A percentile compares a stretch with the other conserved stretches of the same genome.
Conservation (phyloP, 2,888 invertebrate species). For the Tethea ocularis region DNA sequence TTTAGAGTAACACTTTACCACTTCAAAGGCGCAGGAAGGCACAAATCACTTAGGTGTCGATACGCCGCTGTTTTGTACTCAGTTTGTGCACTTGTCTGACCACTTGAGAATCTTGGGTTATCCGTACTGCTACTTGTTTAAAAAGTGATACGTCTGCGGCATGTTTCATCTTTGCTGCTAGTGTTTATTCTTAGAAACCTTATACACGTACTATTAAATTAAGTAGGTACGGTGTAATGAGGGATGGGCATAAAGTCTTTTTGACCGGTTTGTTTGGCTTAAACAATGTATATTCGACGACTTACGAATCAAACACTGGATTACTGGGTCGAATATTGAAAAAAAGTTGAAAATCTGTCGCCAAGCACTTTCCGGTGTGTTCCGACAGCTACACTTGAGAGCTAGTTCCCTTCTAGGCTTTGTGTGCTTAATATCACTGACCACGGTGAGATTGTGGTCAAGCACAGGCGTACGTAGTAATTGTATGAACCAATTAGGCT, state of each 20-base stretch:
- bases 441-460: too few relatives aligned
- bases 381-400: too few relatives aligned
- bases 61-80: not conserved
- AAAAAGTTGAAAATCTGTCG: too few relatives aligned
- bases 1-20: not conserved
- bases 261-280: too few relatives aligned
- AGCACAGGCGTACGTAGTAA: not conserved
- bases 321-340: too few relatives aligned
- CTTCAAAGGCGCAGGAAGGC: conserved; percentile 9
- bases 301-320: too few relatives aligned
- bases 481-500: not conserved
- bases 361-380: too few relatives aligned
- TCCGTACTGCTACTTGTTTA: not conserved
- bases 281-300: too few relatives aligned
- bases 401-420: too few relatives aligned
- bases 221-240: too few relatives aligned
- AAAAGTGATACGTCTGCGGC: not conserved
- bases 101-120: not conserved
- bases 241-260: too few relatives aligned
- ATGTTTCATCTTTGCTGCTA: conserved; percentile 10
- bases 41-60: conserved; percentile 8
- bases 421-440: too few relatives aligned
- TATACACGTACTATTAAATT: not conserved
- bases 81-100: not conserved
- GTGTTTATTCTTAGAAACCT: not conserved